Evolutionary conservation across 1,140 invertebrate genomes (phyloP).

Genomic region (Orchesella cincta): DNA sequence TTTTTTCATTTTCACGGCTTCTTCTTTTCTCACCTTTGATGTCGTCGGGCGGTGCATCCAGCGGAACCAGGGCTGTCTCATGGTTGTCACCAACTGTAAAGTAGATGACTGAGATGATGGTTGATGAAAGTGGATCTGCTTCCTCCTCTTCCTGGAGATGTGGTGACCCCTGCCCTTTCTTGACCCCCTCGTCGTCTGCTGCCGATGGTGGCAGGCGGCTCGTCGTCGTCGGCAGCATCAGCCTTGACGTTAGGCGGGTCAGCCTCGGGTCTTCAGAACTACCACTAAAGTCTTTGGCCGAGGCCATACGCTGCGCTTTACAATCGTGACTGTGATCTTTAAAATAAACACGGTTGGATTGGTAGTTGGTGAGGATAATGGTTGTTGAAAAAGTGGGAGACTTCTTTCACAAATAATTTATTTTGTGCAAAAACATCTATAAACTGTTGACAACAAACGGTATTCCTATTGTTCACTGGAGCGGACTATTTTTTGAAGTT

Average conservation of each 20-base stretch:
- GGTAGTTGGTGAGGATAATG: neutral
- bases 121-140: neutral
- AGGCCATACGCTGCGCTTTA: constrained; percentile 22
- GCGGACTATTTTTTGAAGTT: neutral
- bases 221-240: too few relatives aligned
- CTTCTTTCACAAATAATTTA: neutral
- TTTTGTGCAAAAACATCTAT: neutral
- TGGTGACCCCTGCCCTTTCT: neutral
- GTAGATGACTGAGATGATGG: constrained; percentile 32
- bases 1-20: too few relatives aligned
- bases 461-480: neutral
- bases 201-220: neutral
- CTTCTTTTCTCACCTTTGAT: constrained; percentile 45
- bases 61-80: constrained; percentile 49
- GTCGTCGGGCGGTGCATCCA: constrained; percentile 47
- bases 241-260: constrained; percentile 17
- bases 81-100: constrained; percentile 44
- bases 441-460: neutral
- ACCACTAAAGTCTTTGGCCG: neutral
- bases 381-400: neutral
- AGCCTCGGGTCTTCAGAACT: neutral
- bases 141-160: neutral
- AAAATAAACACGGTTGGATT: neutral
- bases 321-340: neutral
- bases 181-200: neutral